phyloP scores from a whole-genome alignment of 2,888 invertebrate genomes.

The Empis livida region DNA sequence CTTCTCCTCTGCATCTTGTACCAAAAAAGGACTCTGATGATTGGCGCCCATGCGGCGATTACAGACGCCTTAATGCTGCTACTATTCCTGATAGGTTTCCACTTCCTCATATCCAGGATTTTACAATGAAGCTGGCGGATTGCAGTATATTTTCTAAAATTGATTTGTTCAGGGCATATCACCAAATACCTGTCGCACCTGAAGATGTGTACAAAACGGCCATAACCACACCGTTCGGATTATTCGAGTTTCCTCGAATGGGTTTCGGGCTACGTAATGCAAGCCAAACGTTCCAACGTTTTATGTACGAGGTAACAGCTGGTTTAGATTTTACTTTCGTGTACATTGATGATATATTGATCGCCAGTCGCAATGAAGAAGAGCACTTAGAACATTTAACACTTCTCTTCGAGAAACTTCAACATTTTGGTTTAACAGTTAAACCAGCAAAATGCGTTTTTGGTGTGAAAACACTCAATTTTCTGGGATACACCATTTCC shows the following conservation, averaged over 20 bases:
- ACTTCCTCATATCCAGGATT: slow-evolving; percentile 4
- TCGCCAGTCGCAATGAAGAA: slow-evolving; percentile 14
- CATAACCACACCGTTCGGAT: slow-evolving; percentile 26
- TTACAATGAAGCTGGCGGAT: slow-evolving; percentile 1
- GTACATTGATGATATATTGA: slow-evolving; percentile 22
- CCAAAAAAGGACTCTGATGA: slow-evolving; percentile 3
- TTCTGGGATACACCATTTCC: not conserved
- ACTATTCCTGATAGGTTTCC: slow-evolving; percentile 5
- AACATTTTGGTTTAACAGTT: slow-evolving; percentile 14
- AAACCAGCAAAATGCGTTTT: slow-evolving; percentile 10
- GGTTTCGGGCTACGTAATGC: slow-evolving; percentile 21
- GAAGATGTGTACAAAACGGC: slow-evolving; percentile 27
- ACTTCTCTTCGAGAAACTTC: slow-evolving; percentile 13
- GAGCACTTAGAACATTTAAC: slow-evolving; percentile 14
- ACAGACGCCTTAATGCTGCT: slow-evolving; percentile 2
- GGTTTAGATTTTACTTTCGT: slow-evolving; percentile 17
- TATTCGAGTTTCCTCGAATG: slow-evolving; percentile 25
- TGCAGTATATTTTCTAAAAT: slow-evolving; percentile 6
- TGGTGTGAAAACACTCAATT: not conserved
- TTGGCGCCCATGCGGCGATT: slow-evolving; percentile 6
- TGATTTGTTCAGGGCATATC: slow-evolving; percentile 6
- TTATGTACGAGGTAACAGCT: slow-evolving; percentile 20
- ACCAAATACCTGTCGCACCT: slow-evolving; percentile 23
- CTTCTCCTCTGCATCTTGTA: slow-evolving; percentile 9
- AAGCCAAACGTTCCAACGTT: slow-evolving; percentile 26